phyloP scores from a whole-genome alignment of 92 coral and sea anemone species.

The Actinostola sp. region DNA sequence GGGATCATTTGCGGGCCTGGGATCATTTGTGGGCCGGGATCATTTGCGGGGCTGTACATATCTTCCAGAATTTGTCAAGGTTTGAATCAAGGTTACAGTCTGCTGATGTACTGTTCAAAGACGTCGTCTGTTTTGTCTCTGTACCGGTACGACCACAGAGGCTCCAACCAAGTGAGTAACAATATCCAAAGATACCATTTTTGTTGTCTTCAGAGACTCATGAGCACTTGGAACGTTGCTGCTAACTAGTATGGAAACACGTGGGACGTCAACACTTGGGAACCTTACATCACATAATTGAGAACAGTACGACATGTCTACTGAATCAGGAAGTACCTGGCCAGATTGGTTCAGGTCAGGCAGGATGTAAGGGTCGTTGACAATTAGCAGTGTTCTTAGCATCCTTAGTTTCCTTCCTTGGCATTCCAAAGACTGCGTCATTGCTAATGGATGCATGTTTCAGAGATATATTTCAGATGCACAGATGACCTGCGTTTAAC shows the following conservation, averaged over 20 bases:
- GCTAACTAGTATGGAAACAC: constrained; percentile 58
- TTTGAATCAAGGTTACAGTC: too few species aligned
- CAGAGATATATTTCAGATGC: constrained; percentile 45
- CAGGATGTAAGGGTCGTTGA: constrained; percentile 57
- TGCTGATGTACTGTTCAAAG: too few species aligned
- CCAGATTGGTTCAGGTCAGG: constrained; percentile 53
- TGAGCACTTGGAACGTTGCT: constrained; percentile 57
- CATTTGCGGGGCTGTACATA: too few species aligned
- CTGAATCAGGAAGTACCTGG: constrained; percentile 36
- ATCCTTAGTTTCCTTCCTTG: constrained; percentile 29
- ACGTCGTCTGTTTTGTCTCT: too few species aligned
- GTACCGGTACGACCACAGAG: too few species aligned
- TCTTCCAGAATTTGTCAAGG: too few species aligned
- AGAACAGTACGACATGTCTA: constrained; percentile 51
- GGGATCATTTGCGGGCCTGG: too few species aligned
- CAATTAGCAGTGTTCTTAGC: constrained; percentile 19
- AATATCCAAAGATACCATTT: constrained; percentile 51
- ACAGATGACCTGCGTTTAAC: constrained; percentile 32
- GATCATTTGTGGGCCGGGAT: too few species aligned
- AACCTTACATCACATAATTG: constrained; percentile 56
- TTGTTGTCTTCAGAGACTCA: constrained; percentile 36
- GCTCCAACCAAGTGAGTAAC: constrained; percentile 61
- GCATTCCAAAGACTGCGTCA: constrained; percentile 47
- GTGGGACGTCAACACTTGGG: constrained; percentile 57
- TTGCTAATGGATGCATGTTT: constrained; percentile 60